A percentile compares a stretch with the other conserved stretches of the same genome.
Evolutionary conservation across 37 sponge, comb jelly and placozoan genomes (phyloP).

Genomic region (Petrosia ficiformis): DNA sequence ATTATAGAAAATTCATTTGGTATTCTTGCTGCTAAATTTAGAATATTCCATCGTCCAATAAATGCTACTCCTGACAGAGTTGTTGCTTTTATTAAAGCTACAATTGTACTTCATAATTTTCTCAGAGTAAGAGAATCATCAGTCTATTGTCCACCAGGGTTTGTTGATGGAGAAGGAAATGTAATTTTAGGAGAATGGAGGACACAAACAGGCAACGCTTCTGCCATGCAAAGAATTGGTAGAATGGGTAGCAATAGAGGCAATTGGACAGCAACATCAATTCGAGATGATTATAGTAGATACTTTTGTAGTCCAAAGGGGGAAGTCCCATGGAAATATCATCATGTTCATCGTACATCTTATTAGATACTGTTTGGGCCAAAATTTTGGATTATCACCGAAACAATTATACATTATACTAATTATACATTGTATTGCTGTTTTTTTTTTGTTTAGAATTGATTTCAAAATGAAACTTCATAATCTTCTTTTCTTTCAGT

Average conservation of each 20-base stretch:
- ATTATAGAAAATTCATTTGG: slow-evolving; percentile 42
- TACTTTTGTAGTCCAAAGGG: neutral
- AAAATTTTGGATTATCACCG: too few relatives aligned
- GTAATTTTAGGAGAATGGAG: slow-evolving; percentile 27
- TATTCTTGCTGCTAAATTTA: slow-evolving; percentile 30
- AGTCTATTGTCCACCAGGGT: slow-evolving; percentile 20
- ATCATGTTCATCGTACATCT: slow-evolving; percentile 7
- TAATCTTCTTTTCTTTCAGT: too few relatives aligned
- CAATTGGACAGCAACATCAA: neutral
- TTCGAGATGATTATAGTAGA: neutral
- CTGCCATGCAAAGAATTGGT: slow-evolving; percentile 1
- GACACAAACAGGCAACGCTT: neutral
- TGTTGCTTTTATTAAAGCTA: neutral
- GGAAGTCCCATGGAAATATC: neutral
- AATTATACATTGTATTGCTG: neutral
- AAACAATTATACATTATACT: too few relatives aligned
- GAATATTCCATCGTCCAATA: slow-evolving; percentile 17
- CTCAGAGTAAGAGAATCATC: neutral
- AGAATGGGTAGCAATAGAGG: slow-evolving; percentile 13
- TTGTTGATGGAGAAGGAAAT: slow-evolving; percentile 28
- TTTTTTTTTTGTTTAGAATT: neutral
- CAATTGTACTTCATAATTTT: slow-evolving; percentile 24
- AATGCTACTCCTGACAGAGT: slow-evolving; percentile 8
- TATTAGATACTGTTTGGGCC: neutral
- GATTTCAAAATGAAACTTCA: too few relatives aligned